Conservation (phyloP, 2,113 vertebrate genomes). For the Chaetorhynchus papuensis region DNA sequence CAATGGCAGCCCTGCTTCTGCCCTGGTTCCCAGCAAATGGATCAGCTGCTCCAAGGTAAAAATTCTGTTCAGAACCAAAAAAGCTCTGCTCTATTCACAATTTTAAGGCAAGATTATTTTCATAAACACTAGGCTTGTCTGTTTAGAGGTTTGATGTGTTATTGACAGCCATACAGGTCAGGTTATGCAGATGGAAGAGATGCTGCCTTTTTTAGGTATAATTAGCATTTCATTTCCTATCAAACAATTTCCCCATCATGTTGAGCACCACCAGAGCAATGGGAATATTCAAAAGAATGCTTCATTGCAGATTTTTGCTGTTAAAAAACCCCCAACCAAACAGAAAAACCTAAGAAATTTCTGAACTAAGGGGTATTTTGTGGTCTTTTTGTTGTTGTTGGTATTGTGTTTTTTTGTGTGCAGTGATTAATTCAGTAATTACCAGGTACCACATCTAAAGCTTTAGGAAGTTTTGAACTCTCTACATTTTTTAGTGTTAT, state of each 20-base stretch:
- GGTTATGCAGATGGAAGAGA: constrained; percentile 14
- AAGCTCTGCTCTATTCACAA: background rate
- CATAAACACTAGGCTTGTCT: background rate
- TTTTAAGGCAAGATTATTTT: background rate
- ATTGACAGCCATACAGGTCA: constrained; percentile 1
- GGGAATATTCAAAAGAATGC: background rate
- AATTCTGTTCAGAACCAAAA: background rate
- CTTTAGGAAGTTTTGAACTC: background rate
- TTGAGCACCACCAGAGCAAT: background rate
- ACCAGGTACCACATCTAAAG: background rate
- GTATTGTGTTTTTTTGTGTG: background rate
- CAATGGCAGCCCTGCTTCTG: background rate
- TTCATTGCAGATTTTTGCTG: background rate
- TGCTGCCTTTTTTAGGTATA: constrained; percentile 12
- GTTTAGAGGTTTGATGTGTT: background rate
- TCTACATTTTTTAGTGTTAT: background rate
- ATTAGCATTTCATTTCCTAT: constrained; percentile 56
- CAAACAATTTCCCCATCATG: background rate
- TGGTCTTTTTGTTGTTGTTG: background rate
- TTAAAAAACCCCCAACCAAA: background rate
- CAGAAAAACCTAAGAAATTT: background rate
- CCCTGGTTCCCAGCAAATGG: background rate
- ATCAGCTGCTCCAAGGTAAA: background rate
- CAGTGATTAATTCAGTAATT: background rate
- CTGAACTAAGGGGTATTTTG: background rate